Conservation (phyloP, 2,113 vertebrate species). For the Burhinus bistriatus region DNA sequence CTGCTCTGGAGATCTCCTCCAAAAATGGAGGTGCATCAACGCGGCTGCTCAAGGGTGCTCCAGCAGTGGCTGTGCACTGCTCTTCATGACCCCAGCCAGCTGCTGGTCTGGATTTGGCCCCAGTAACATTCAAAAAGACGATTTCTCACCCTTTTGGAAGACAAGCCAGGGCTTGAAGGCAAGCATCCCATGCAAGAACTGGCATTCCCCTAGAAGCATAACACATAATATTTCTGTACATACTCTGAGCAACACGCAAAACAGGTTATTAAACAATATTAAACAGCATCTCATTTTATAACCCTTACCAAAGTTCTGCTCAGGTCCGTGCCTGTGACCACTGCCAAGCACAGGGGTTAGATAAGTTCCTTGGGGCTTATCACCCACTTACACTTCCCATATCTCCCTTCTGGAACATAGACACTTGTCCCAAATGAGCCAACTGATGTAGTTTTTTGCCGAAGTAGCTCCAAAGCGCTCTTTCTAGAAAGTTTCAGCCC, state of each 20-base stretch:
- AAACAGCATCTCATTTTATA: neutral
- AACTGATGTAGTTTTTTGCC: accelerated
- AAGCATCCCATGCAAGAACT: neutral
- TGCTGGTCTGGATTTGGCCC: neutral
- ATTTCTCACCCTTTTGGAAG: neutral
- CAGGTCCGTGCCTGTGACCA: no score
- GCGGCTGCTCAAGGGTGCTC: neutral
- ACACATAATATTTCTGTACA: neutral
- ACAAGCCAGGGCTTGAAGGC: neutral
- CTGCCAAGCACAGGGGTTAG: neutral
- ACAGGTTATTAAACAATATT: neutral
- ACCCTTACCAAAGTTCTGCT: neutral
- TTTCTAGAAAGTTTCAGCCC: neutral
- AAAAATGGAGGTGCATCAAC: neutral
- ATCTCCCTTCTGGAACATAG: neutral
- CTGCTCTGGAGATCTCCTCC: neutral
- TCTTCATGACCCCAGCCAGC: neutral
- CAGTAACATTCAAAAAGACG: neutral
- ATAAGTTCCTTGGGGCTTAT: neutral
- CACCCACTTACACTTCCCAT: neutral
- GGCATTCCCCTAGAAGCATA: neutral
- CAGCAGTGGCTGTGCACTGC: neutral
- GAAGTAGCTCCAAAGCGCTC: neutral
- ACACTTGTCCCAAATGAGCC: neutral
- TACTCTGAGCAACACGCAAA: neutral